Percentiles rank a stretch among this genome's conserved stretches.
phyloP scores from a whole-genome alignment of 53 echinoderm and acorn worm species.

The Astropecten irregularis region DNA sequence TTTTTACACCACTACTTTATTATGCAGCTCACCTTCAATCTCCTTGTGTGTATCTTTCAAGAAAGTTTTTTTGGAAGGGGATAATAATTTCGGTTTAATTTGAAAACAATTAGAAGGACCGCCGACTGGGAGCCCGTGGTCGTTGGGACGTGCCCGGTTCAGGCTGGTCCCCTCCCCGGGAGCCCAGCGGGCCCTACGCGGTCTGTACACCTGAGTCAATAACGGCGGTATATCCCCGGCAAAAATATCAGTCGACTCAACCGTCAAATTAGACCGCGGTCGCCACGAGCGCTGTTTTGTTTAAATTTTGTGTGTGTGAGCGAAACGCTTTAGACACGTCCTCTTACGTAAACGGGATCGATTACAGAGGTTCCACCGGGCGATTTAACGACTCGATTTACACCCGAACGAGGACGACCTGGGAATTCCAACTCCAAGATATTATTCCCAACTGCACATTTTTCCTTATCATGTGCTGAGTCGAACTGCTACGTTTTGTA shows the following conservation, averaged over 20 bases:
- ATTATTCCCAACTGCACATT: no score
- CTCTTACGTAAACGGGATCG: conserved; percentile 51
- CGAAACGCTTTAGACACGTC: conserved; percentile 40
- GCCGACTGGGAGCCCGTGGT: conserved; percentile 43
- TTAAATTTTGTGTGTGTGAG: conserved; percentile 30
- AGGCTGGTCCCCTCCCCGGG: conserved; percentile 19
- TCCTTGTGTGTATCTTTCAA: no score
- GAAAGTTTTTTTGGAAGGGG: no score
- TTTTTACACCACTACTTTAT: conserved; percentile 1
- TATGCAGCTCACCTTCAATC: no score
- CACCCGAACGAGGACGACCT: no score
- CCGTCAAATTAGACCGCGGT: conserved; percentile 43
- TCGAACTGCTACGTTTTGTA: no score
- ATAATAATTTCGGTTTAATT: conserved; percentile 58
- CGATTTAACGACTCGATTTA: not conserved
- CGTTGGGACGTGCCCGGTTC: conserved; percentile 25
- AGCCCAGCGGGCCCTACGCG: conserved; percentile 5
- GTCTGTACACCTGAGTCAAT: conserved; percentile 61
- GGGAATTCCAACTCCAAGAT: no score
- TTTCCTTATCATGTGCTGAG: no score
- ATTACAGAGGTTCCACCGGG: not conserved
- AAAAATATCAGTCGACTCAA: conserved; percentile 21
- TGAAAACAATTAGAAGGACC: conserved; percentile 61
- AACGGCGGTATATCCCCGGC: conserved; percentile 7
- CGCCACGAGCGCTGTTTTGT: conserved; percentile 53